phyloP scores from a whole-genome alignment of 2,797 vertebrate genomes.

The Sebastes dallii region DNA sequence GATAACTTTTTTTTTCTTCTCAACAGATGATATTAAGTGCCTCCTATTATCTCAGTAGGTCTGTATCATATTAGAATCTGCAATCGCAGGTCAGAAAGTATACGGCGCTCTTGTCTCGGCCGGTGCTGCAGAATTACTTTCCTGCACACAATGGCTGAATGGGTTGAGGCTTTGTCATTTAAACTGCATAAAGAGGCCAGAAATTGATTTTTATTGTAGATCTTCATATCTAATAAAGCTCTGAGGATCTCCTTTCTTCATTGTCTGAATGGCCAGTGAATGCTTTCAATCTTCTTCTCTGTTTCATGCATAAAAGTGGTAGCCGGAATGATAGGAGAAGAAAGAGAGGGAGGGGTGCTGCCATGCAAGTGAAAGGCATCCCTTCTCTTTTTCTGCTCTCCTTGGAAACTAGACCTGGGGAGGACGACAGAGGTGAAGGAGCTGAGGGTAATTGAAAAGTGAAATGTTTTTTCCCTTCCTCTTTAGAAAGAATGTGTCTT shows the following conservation, averaged over 20 bases:
- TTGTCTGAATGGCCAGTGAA: conserved; percentile 98
- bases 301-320: conserved; percentile 99
- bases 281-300: conserved; percentile 99
- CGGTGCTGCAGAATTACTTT: conserved; percentile 98
- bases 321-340: conserved; percentile 77
- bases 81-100: conserved; percentile 96
- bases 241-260: conserved; percentile 99
- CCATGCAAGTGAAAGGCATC: conserved; percentile 75
- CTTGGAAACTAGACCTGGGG: conserved; percentile 88
- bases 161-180: conserved; percentile 99
- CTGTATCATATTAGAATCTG: conserved; percentile 99
- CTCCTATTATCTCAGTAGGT: conserved; percentile 98
- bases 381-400: conserved; percentile 69
- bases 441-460: conserved; percentile 85
- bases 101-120: conserved; percentile 91
- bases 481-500: conserved; percentile 76
- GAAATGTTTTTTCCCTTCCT: conserved; percentile 78
- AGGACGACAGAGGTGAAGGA: conserved; percentile 83
- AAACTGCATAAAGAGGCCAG: conserved; percentile 99
- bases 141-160: conserved; percentile 97
- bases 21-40: conserved; percentile 96
- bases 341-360: conserved; percentile 74
- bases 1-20: conserved; percentile 94
- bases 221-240: conserved; percentile 99
- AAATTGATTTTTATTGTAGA: conserved; percentile 99